Evolutionary conservation across 2,797 vertebrate genomes (phyloP), one percentile per base, ranked within the genome.

Genomic region (Ceryle rudis): DNA sequence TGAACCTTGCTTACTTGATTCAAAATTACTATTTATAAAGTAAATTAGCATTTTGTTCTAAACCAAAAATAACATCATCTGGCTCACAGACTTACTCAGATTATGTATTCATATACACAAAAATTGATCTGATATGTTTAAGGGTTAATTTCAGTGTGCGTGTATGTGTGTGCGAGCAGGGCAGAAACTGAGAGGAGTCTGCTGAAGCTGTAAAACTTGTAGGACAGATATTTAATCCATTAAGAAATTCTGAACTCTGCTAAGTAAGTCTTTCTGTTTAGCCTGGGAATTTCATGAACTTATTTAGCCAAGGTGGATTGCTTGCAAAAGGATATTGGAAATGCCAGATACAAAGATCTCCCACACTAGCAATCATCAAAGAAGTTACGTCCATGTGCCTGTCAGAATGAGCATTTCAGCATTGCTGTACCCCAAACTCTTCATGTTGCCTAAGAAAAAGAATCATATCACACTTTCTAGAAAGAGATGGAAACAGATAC

Each of bases 241-340:
- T 89, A 64, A 85, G 69, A 91, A 81, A 96, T 95, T 94, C 72
- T 73, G 42, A 79, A 65, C 49, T 95, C 65, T 65, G 28, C 46
- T 92, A 83, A 86, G 29, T 69, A 95, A 86, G 16, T 61, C 49
- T 92, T 80, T 96, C 65, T 60, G 29, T 87, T 82, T 80, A 65
- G 46, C 46, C 46, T 81, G 58, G 49, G 58, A 95, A 78, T 96
- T 94, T 90, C 52, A 81, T 75, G 37, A 93, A 78, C 39, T 12
- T 35, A 44, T 79, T 58, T 79, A 94, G 69, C 75, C 75, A 93
- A 92, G 47, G 66, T 64, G 12, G 4, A 23, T 67, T 96, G 65
- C 51, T 57, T 95, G 61, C 6, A 84, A 81, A 91, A 75, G 2
- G 19, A 25, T 54, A 7, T 77, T 65, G 28, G 61, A 93, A 81